Evolutionary conservation across 2,888 invertebrate genomes (phyloP), one percentile per base, ranked within the genome.

Genomic region (Gymnosoma rotundatum): DNA sequence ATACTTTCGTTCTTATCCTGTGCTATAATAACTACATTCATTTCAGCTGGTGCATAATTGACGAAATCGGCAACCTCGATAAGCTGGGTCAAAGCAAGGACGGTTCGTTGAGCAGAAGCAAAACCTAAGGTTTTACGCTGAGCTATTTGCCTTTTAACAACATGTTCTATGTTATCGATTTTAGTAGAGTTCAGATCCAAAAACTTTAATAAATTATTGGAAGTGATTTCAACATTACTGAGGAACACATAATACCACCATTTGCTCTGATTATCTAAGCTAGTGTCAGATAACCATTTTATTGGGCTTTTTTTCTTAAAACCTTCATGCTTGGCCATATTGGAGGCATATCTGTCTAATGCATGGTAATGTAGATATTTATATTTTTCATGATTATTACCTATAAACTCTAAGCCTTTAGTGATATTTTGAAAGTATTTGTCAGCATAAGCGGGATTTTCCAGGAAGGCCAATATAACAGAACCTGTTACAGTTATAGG

Each of bases 31-130:
- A 93, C 4, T 25, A 25, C 92, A 18, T 96, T 92, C 85, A 93
- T 93, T 78, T 94, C 92, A 67, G 94, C 93, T 21, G 93, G 89
- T 89, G 92, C 89, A 86, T 91, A 90, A 88, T 82, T 92, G 3
- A 94, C 93, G 88, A 93, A 93, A 83, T 94, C 86, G 12, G 91
- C 89, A 67, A 92, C 90, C 75, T 88, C 86, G 94, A 93, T 94
- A 48, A 96, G 91, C 0, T 96, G 96, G 88, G 94, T 93, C 72
- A 96, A 93, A 8, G 95, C 96, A 32, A 96, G 93, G 1, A 96
- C 95, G 0, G 96, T 96, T 88, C 96, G 96, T 93, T 95, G 96
- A 0, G 96, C 96, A 0, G 96, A 95, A 0, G 94, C 91, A 87
- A 96, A 96, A 2, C 96, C 97, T 97, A 18, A 93, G 92, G 0